Evolutionary conservation across 2,888 invertebrate genomes (phyloP).

Genomic region (Patella depressa): DNA sequence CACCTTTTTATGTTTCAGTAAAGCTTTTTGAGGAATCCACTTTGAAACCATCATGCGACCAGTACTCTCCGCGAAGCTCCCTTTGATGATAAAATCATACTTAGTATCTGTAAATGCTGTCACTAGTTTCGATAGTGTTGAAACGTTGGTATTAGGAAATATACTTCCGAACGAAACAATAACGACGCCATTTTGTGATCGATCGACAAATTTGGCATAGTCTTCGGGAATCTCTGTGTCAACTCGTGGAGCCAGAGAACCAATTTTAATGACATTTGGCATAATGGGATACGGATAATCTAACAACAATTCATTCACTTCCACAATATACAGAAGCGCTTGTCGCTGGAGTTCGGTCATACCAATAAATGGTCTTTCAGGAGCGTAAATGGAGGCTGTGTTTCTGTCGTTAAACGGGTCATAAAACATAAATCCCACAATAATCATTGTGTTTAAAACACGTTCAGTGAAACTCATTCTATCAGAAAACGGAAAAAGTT

Average conservation of each 20-base stretch:
- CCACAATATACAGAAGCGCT: constrained; percentile 38
- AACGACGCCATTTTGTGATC: constrained; percentile 40
- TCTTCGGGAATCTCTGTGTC: constrained; percentile 35
- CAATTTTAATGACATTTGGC: constrained; percentile 42
- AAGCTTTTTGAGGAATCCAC: constrained; percentile 55
- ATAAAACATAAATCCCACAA: constrained; percentile 12
- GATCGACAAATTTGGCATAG: constrained; percentile 36
- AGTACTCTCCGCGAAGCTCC: not conserved
- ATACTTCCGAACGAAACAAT: constrained; percentile 48
- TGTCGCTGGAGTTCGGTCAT: constrained; percentile 25
- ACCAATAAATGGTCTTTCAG: constrained; percentile 32
- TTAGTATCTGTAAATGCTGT: not conserved
- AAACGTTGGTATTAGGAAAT: not conserved
- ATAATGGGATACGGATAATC: constrained; percentile 37
- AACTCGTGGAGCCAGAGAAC: constrained; percentile 35
- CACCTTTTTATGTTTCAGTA: constrained; percentile 46
- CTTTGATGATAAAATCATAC: not conserved
- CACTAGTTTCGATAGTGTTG: not conserved
- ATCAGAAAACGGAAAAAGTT: constrained; percentile 16
- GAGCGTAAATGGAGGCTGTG: constrained; percentile 35
- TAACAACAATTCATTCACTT: constrained; percentile 38
- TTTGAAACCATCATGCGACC: constrained; percentile 22
- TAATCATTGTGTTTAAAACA: constrained; percentile 6
- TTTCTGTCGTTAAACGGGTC: constrained; percentile 30
- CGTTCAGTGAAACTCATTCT: constrained; percentile 21